These are phyloP conservation scores for Ceyx erithaca DNA, from an alignment of 2,797 vertebrate genomes.

Conservation along the genomic window DNA sequence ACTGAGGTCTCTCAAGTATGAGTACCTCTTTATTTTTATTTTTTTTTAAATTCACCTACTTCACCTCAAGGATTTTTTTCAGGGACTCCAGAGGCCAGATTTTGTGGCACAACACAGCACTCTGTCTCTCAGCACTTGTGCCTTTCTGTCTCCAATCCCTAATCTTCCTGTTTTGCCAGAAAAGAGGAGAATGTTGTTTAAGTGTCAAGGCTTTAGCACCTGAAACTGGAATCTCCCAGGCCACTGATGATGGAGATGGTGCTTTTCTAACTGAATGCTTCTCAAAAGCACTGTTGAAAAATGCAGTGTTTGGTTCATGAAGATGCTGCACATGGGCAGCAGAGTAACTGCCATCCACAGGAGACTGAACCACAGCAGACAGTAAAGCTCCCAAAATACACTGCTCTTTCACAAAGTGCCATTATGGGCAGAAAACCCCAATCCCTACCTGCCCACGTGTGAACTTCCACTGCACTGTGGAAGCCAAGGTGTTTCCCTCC, in stretches of 20 bases:
- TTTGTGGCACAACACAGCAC: not conserved
- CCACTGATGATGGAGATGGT: not conserved
- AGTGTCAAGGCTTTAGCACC: not conserved
- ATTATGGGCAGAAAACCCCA: not conserved
- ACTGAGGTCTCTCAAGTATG: not conserved
- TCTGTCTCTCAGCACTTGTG: not conserved
- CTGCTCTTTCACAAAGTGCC: not conserved
- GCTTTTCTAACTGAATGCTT: not conserved
- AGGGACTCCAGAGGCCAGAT: not conserved
- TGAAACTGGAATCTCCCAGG: not conserved
- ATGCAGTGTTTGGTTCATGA: not conserved
- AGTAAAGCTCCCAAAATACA: not conserved
- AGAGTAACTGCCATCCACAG: not conserved
- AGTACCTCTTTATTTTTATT: not conserved
- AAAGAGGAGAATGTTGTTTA: not conserved
- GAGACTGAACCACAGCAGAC: not conserved
- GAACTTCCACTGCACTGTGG: not conserved
- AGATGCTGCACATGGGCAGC: not conserved
- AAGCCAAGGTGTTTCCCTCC: not conserved
- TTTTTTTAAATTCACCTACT: not conserved
- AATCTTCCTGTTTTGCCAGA: not conserved
- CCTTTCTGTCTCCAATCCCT: not conserved
- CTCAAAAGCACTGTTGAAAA: not conserved
- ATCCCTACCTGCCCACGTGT: accelerated
- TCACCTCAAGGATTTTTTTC: not conserved